Evolutionary conservation across 2,888 invertebrate species (phyloP).

Genomic region (Lamproptera curius): DNA sequence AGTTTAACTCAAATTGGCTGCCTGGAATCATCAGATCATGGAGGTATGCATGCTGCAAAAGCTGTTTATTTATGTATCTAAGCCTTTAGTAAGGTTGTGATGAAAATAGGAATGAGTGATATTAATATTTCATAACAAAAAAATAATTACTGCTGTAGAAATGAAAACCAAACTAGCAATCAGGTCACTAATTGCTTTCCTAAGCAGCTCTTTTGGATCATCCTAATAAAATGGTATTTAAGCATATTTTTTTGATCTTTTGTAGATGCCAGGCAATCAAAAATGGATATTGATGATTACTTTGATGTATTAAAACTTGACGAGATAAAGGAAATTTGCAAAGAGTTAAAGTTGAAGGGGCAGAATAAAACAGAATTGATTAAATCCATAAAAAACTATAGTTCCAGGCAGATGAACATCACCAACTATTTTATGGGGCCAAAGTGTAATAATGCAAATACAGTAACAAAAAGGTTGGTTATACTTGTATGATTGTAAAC

Average conservation of each 20-base stretch:
- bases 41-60: conserved; percentile 26
- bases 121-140: neutral
- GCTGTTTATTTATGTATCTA: too few species aligned
- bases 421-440: conserved; percentile 37
- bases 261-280: neutral
- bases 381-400: conserved; percentile 38
- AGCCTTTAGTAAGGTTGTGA: too few species aligned
- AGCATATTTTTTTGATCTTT: neutral
- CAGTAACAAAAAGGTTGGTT: conserved; percentile 53
- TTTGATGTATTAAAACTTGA: conserved; percentile 40
- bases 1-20: conserved; percentile 42
- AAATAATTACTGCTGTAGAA: too few species aligned
- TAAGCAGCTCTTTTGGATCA: too few species aligned
- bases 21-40: conserved; percentile 28
- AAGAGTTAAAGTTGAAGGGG: conserved; percentile 49
- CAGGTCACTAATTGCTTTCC: too few species aligned
- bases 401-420: conserved; percentile 37
- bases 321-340: conserved; percentile 54
- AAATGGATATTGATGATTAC: conserved; percentile 36
- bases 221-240: too few species aligned
- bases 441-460: conserved; percentile 35
- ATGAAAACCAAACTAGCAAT: too few species aligned
- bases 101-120: too few species aligned
- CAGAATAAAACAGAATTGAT: conserved; percentile 45
- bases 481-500: too few species aligned